These are phyloP conservation scores for Oxygymnocypris stewartii DNA, from an alignment of 2,113 vertebrate genomes.

Conservation along the genomic window DNA sequence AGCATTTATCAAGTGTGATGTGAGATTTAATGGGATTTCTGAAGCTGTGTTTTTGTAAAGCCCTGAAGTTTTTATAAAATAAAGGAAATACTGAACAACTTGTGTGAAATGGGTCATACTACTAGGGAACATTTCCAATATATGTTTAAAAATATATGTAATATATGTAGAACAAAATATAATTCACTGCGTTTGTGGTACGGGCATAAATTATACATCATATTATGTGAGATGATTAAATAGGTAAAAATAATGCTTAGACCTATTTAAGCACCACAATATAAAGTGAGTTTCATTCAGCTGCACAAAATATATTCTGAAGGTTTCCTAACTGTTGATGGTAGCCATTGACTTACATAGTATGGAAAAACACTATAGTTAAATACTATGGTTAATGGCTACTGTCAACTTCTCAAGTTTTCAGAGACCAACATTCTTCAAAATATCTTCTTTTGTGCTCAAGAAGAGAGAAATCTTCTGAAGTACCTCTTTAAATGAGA, in stretches of 20 bases:
- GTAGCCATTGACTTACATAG: no score
- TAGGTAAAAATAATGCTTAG: not conserved
- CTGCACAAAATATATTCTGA: no score
- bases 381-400: no score
- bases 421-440: no score
- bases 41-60: conserved; percentile 46
- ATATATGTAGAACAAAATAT: not conserved
- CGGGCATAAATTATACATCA: not conserved
- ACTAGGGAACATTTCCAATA: not conserved
- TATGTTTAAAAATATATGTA: not conserved
- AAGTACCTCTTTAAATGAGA: no score
- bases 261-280: not conserved
- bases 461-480: no score
- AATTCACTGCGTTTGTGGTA: not conserved
- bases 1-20: conserved; percentile 10
- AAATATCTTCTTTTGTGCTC: no score
- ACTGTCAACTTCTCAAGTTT: no score
- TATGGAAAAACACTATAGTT: no score
- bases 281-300: no score
- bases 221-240: not conserved
- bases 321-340: no score
- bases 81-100: conserved; percentile 22
- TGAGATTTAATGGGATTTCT: conserved; percentile 30
- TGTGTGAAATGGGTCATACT: conserved; percentile 8
- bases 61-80: conserved; percentile 48